Evolutionary conservation across 2,113 vertebrate species (phyloP).

Genomic region (Phoxinus phoxinus): DNA sequence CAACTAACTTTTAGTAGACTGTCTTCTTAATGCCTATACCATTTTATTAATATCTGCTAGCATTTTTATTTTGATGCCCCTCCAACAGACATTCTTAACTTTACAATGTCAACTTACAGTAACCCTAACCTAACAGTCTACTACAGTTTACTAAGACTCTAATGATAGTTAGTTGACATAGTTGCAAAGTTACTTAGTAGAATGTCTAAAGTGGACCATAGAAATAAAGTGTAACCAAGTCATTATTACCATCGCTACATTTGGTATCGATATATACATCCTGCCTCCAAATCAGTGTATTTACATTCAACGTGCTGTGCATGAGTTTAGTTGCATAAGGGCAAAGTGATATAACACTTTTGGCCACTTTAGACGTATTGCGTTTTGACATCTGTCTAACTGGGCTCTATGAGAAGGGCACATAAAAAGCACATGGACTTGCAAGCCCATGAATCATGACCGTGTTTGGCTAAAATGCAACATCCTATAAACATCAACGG

Average conservation of each 20-base stretch:
- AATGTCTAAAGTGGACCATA: too few relatives aligned
- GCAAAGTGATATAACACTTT: background rate
- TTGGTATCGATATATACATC: background rate
- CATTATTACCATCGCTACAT: background rate
- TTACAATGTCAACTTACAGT: too few relatives aligned
- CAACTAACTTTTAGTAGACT: too few relatives aligned
- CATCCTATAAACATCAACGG: background rate
- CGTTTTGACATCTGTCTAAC: constrained; percentile 24
- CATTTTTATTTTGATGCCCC: too few relatives aligned
- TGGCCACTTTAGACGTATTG: background rate
- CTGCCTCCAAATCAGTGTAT: background rate
- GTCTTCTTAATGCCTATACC: too few relatives aligned
- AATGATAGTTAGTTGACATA: too few relatives aligned
- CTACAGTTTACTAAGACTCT: too few relatives aligned
- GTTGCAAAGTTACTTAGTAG: too few relatives aligned
- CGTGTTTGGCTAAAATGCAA: constrained; percentile 20
- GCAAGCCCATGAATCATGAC: constrained; percentile 10
- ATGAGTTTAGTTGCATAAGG: background rate
- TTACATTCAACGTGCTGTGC: background rate
- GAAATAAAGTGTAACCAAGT: too few relatives aligned
- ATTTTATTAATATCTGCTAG: too few relatives aligned
- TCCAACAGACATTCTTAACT: too few relatives aligned
- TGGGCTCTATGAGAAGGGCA: constrained; percentile 13
- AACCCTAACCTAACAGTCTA: too few relatives aligned
- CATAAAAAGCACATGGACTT: constrained; percentile 7